Evolutionary conservation across 37 sponge, comb jelly and placozoan genomes (phyloP).

Genomic region (Ephydatia muelleri): DNA sequence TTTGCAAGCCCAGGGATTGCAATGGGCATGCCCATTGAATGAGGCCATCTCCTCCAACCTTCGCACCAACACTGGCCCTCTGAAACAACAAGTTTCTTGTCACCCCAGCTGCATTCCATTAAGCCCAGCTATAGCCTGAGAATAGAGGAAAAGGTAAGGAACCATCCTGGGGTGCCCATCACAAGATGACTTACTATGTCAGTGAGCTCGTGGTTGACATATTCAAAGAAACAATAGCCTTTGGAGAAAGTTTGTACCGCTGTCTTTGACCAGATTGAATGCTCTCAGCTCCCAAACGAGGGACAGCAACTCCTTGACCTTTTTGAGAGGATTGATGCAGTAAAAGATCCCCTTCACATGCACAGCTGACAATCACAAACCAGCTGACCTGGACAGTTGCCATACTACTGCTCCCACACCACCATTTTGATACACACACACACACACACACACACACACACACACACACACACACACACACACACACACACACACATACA

Average conservation of each 20-base stretch:
- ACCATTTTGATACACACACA: neutral
- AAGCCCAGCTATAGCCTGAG: slow-evolving; percentile 96
- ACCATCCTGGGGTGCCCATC: neutral
- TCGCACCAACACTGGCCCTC: slow-evolving; percentile 94
- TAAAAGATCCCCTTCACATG: neutral
- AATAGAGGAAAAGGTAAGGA: neutral
- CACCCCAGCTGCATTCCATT: slow-evolving; percentile 98
- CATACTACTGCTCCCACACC: neutral
- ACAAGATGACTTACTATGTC: slow-evolving; percentile 71
- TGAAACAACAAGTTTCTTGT: slow-evolving; percentile 99
- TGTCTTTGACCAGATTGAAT: slow-evolving; percentile 99
- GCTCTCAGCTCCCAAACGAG: slow-evolving; percentile 95
- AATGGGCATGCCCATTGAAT: slow-evolving; percentile 48
- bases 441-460: slow-evolving; percentile 39
- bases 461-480: slow-evolving; percentile 12
- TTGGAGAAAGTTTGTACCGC: slow-evolving; percentile 93
- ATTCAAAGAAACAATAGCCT: slow-evolving; percentile 99
- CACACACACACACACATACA: too few relatives aligned
- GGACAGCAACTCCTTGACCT: slow-evolving; percentile 96
- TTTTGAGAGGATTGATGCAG: neutral
- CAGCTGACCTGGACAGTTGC: neutral
- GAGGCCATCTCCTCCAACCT: slow-evolving; percentile 39
- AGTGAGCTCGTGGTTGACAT: slow-evolving; percentile 80
- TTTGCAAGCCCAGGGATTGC: slow-evolving; percentile 82
- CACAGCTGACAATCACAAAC: neutral